These are phyloP conservation scores for Uromys caudimaculatus DNA, from an alignment of 2,797 vertebrate genomes.

Conservation along the genomic window DNA sequence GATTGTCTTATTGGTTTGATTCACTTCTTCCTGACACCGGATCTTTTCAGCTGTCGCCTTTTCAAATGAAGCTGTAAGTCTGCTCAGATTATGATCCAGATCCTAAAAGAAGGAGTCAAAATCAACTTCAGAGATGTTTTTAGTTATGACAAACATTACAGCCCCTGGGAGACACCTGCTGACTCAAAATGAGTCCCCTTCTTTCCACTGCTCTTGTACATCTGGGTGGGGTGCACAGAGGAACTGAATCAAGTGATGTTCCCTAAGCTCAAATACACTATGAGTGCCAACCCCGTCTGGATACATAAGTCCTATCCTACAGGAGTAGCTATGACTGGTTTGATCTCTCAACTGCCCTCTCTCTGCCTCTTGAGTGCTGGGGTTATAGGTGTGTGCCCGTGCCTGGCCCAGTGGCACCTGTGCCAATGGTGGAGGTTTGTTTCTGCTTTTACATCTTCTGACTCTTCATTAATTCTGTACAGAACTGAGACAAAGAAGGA, in stretches of 20 bases:
- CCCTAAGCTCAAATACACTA: not conserved
- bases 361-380: not conserved
- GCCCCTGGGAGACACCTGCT: not conserved
- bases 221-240: not conserved
- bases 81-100: slow-evolving; percentile 89
- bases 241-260: accelerated
- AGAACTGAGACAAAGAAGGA: not conserved
- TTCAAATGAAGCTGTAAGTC: slow-evolving; percentile 90
- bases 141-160: not conserved
- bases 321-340: not conserved
- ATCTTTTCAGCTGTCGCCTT: slow-evolving; percentile 90
- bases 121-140: not conserved
- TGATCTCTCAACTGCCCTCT: not conserved
- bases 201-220: not conserved
- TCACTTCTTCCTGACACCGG: slow-evolving; percentile 91
- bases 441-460: not conserved
- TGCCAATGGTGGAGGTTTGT: not conserved
- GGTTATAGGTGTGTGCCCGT: not conserved
- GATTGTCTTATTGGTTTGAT: slow-evolving; percentile 88
- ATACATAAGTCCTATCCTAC: not conserved
- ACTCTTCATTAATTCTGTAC: not conserved
- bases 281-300: too few relatives aligned
- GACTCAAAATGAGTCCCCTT: not conserved
- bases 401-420: not conserved
- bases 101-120: slow-evolving; percentile 83